A percentile compares a stretch with the other conserved stretches of the same genome.
Conservation (phyloP, 2,113 vertebrate genomes). For the Chloropsis hardwickii region DNA sequence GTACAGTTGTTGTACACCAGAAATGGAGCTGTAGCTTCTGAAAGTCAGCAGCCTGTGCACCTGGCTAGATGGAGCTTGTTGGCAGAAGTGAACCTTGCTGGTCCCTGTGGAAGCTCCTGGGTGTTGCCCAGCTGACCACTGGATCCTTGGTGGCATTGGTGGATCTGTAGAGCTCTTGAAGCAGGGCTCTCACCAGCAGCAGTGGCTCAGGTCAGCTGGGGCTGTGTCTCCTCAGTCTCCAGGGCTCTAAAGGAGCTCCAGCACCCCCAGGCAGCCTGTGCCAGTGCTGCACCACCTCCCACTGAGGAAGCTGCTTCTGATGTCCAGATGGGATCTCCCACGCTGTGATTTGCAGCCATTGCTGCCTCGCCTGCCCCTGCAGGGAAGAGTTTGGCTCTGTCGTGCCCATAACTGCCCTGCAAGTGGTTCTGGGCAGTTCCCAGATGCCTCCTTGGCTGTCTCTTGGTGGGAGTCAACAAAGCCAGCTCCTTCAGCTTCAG, state of each 20-base stretch:
- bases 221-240: accelerated
- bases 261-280: background rate
- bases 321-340: background rate
- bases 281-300: background rate
- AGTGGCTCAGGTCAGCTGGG: background rate
- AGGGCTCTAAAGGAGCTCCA: background rate
- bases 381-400: background rate
- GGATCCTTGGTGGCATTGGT: background rate
- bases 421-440: background rate
- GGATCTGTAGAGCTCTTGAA: background rate
- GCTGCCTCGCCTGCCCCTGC: background rate
- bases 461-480: background rate
- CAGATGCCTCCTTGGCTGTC: background rate
- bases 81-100: background rate
- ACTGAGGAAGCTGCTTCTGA: background rate
- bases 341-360: accelerated
- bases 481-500: background rate
- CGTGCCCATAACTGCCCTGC: background rate
- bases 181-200: background rate
- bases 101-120: background rate
- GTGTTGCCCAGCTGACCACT: background rate
- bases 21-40: background rate
- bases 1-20: background rate
- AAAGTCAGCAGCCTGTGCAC: background rate
- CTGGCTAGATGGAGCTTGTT: background rate